Conservation (phyloP, 2,888 invertebrate species). For the Drosophila pullipes region DNA sequence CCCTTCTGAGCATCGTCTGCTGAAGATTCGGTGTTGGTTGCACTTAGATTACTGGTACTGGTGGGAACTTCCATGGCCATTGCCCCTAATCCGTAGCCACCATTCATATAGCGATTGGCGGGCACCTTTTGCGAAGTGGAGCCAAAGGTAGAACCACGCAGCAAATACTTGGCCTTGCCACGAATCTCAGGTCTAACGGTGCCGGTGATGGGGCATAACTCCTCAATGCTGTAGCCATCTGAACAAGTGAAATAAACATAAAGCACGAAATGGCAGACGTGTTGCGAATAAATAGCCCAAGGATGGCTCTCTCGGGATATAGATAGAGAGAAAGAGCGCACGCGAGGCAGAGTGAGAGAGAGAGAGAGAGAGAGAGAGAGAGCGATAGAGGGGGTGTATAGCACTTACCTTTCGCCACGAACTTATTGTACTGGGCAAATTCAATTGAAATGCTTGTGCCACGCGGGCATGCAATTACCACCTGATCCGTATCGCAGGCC, state of each 20-base stretch:
- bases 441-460: constrained; percentile 97
- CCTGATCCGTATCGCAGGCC: constrained; percentile 95
- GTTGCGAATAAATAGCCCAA: constrained; percentile 48
- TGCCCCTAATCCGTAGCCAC: constrained; percentile 54
- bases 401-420: constrained; percentile 83
- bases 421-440: constrained; percentile 91
- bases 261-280: constrained; percentile 57
- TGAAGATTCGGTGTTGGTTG: constrained; percentile 36
- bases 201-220: constrained; percentile 78
- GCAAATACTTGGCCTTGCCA: constrained; percentile 79
- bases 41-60: constrained; percentile 43
- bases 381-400: not conserved
- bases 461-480: constrained; percentile 95
- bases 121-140: constrained; percentile 78
- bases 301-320: constrained; percentile 23
- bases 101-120: constrained; percentile 80
- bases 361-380: not conserved
- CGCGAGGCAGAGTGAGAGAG: not conserved
- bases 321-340: not conserved
- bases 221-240: constrained; percentile 85
- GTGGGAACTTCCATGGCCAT: constrained; percentile 48
- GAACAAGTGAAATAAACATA: constrained; percentile 34
- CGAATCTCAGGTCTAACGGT: constrained; percentile 69
- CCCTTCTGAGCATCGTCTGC: constrained; percentile 46
- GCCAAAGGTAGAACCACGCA: constrained; percentile 83